Evolutionary conservation across 2,797 vertebrate genomes (phyloP), one percentile per base, ranked within the genome.

Genomic region (Taenioides sp.): DNA sequence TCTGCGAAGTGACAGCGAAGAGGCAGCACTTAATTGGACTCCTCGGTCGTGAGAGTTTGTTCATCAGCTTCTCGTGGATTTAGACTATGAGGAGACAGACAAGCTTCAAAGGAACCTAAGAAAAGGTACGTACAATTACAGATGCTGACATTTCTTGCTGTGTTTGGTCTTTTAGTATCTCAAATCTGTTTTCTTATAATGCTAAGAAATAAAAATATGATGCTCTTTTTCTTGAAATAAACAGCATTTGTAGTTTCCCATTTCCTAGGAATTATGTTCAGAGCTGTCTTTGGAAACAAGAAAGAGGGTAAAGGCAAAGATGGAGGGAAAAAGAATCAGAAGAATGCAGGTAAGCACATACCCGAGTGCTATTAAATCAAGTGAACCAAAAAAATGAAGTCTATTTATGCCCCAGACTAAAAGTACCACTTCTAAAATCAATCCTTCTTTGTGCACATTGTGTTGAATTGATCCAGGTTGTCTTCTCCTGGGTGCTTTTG

Each of bases 271-370:
- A 73, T 22, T 18, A 92, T 92, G 91, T 91, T 92, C 69, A 87
- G 80, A 81, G 87, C 88, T 22, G 86, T 92, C 71, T 92, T 92
- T 87, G 91, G 91, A 70, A 87, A 85, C 78, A 92, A 81, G 79
- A 85, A 40, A 50, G 85, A 84, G 0, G 86, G 80, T 74, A 84
- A 78, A 82, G 84, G 81, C 50, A 90, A 82, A 68, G 60, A 52
- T 68, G 82, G 69, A 70, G 88, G 72, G 0, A 87, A 84, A 23
- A 89, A 82, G 70, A 85, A 6, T 65, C 81, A 85, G 61, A 80
- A 57, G 67, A 67, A 80, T 27, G 65, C 76, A 87, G 88, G 91
- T 92, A 80, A 87, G 85, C 43, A 58, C 2, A 67, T 28, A 57
- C 31, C 6, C 28, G 14, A 52, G 57, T 17, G 63, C 55, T 57